Evolutionary conservation across 1,140 invertebrate genomes (phyloP).

Genomic region (Acyrthosiphon pisum): DNA sequence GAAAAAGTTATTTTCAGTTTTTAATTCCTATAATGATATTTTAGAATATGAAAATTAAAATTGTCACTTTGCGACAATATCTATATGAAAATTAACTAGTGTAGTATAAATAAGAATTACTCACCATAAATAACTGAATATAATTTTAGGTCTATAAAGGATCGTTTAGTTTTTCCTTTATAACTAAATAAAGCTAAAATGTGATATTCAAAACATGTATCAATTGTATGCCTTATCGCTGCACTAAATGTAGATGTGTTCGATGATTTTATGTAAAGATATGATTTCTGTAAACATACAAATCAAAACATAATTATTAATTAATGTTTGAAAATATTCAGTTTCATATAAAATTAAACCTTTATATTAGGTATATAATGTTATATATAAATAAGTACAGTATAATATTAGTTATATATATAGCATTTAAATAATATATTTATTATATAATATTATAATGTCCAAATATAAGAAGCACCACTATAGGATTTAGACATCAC

Average conservation of each 20-base stretch:
- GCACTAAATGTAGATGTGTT: background rate
- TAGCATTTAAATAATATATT: background rate
- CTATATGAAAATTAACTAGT: background rate
- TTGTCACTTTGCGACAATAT: no score
- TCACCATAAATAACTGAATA: conserved; percentile 12
- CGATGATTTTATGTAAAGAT: background rate
- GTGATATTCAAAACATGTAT: background rate
- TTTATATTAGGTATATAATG: background rate
- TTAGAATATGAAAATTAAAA: no score
- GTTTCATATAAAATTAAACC: background rate
- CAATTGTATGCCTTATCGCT: background rate
- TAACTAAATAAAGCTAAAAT: background rate
- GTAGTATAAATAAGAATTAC: background rate
- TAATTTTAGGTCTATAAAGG: background rate
- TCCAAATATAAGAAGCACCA: background rate
- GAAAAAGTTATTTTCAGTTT: no score
- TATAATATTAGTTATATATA: background rate
- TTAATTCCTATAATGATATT: no score
- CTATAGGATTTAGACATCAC: background rate
- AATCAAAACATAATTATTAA: background rate
- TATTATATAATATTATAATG: no score
- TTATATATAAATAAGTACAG: background rate
- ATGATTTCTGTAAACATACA: background rate
- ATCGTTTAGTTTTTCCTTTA: background rate
- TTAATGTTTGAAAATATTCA: background rate